Percentiles rank a stretch among this genome's conserved stretches.
phyloP scores from a whole-genome alignment of 1,140 invertebrate genomes.

The Drosophila aff. region DNA sequence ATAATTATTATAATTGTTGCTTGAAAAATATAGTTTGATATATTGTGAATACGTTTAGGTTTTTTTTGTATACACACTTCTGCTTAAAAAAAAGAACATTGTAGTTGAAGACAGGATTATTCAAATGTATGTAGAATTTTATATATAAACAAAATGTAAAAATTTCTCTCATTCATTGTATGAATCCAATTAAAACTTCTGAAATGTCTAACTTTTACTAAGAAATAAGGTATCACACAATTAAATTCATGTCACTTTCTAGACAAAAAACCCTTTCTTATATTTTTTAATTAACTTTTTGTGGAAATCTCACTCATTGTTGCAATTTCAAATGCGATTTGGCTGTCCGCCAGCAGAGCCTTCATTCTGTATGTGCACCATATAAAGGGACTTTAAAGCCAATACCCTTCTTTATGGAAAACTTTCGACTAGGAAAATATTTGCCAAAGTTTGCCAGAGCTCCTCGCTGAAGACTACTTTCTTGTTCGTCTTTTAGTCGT shows the following conservation, averaged over 20 bases:
- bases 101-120: neutral
- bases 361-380: neutral
- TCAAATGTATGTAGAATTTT: neutral
- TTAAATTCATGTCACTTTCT: neutral
- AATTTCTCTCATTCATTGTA: neutral
- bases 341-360: slow-evolving; percentile 2
- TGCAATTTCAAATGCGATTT: slow-evolving; percentile 4
- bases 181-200: neutral
- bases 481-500: slow-evolving; percentile 47
- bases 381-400: slow-evolving; percentile 11
- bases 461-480: slow-evolving; percentile 14
- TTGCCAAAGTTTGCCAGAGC: slow-evolving; percentile 22
- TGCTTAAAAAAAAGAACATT: too few relatives aligned
- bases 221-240: neutral
- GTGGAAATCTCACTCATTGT: neutral
- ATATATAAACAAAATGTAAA: too few relatives aligned
- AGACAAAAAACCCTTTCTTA: neutral
- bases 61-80: neutral
- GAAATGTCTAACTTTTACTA: neutral
- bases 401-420: slow-evolving; percentile 34
- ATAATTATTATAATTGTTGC: slow-evolving; percentile 37
- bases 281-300: slow-evolving; percentile 3
- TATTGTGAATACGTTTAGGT: neutral
- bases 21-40: neutral
- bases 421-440: slow-evolving; percentile 50